Evolutionary conservation across 2,113 vertebrate genomes (phyloP), one percentile per base, ranked within the genome.

Genomic region (Orthonyx spaldingii): DNA sequence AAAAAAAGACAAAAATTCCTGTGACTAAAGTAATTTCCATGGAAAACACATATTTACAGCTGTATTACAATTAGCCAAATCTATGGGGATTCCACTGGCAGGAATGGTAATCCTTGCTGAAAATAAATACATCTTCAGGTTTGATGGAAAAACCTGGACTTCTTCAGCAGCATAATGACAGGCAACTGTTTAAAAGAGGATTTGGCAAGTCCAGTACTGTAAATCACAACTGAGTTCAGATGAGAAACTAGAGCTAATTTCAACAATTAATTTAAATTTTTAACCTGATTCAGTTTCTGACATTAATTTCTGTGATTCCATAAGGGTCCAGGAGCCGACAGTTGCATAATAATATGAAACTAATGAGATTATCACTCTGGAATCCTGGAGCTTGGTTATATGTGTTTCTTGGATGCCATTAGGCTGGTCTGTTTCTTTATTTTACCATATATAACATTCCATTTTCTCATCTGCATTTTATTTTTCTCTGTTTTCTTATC

Each of bases 281-380:
- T 93, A 84, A 68, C 35, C 18, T 28, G 32, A 69, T 91, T 88
- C 52, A 88, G 37, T 83, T 90, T 77, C 52, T 92, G 68, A 79
- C 17, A 50, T 33, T 46, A 89, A 77, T 63, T 75, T 83, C 28
- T 87, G 41, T 74, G 63, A 89, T 85, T 90, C 66, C 21, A 13
- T 57, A 63, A 77, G 23, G 23, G 16, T 89, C 35, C 39, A 81
- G 69, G 41, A 72, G 37, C 50, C 85, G n/a, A 78, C 52, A 87
- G 71, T 19, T 84, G 35, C n/a, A 39, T 55, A 81, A 74, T 63
- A 71, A 77, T 23, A 50, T 7, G 27, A 74, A 85, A 91, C 49
- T 84, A 95, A 96, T 90, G 71, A 92, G 80, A 84, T 89, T 90
- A 96, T 89, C 86, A 92, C 27, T 83, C 79, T 87, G 71, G 70